These are phyloP conservation scores for Microctonus brassicae DNA, from an alignment of 2,888 invertebrate species.

Conservation along the genomic window DNA sequence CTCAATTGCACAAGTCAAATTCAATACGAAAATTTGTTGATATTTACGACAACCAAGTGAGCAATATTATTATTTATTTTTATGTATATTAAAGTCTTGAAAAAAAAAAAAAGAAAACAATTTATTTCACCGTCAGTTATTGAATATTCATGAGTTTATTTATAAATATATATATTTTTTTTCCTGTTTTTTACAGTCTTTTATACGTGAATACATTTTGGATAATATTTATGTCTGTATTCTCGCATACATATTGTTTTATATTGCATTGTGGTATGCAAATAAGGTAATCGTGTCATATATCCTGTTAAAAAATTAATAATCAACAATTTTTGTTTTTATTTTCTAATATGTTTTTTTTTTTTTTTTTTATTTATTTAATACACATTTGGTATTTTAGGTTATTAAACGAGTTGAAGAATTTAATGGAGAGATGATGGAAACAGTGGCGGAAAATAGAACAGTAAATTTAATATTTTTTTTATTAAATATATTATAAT, in stretches of 20 bases:
- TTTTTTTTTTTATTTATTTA: not conserved
- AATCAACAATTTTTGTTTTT: not conserved
- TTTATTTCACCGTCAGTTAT: constrained; percentile 9
- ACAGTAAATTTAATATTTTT: constrained; percentile 50
- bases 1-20: constrained; percentile 49
- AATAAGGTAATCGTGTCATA: constrained; percentile 53
- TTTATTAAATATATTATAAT: no score
- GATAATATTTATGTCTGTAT: constrained; percentile 61
- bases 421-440: constrained; percentile 56
- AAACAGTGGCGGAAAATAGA: constrained; percentile 55
- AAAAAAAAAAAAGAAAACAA: no score
- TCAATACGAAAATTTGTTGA: constrained; percentile 57
- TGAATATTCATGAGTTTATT: constrained; percentile 17
- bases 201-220: constrained; percentile 60
- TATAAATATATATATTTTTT: no score
- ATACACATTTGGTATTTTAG: constrained; percentile 41
- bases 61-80: not conserved
- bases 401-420: constrained; percentile 58
- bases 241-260: constrained; percentile 59
- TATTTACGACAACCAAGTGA: constrained; percentile 60
- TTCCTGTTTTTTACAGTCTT: constrained; percentile 52
- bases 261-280: constrained; percentile 61
- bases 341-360: constrained; percentile 3
- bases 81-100: no score
- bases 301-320: not conserved